Conservation (phyloP, 1,140 invertebrate genomes). For the Drosophila insularis region DNA sequence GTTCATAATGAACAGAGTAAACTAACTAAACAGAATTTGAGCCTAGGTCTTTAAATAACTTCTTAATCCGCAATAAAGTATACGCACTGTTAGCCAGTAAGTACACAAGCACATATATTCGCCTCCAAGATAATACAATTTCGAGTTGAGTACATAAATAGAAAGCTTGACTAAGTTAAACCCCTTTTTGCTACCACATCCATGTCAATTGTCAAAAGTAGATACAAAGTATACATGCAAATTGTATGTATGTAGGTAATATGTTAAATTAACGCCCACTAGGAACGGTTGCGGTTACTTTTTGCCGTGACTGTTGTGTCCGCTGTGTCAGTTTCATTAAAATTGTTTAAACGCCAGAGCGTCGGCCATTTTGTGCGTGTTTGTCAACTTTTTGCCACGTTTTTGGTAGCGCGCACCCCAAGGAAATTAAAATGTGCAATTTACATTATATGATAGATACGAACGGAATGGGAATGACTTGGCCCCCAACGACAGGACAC, state of each 20-base stretch:
- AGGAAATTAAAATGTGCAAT: slow-evolving; percentile 78
- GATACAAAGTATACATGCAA: no score
- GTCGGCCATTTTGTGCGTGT: slow-evolving; percentile 54
- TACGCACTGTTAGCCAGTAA: no score
- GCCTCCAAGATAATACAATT: no score
- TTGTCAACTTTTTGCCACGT: slow-evolving; percentile 39
- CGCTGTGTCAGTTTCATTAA: slow-evolving; percentile 71
- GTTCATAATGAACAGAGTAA: no score
- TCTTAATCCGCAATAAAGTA: no score
- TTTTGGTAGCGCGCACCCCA: slow-evolving; percentile 48
- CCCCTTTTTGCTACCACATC: no score
- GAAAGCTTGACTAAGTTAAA: no score
- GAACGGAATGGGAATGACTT: background rate
- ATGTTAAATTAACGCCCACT: slow-evolving; percentile 2
- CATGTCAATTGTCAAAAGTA: no score
- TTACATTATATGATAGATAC: slow-evolving; percentile 55
- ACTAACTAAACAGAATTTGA: no score
- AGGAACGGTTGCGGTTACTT: slow-evolving; percentile 16
- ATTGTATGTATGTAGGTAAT: background rate
- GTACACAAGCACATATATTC: no score
- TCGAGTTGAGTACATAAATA: no score
- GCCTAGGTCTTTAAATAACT: no score
- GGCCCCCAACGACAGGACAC: background rate
- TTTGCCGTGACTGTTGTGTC: slow-evolving; percentile 10
- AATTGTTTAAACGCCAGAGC: slow-evolving; percentile 60